These are phyloP conservation scores for Lepisosteus oculatus DNA, from an alignment of 2,113 vertebrate genomes.

Conservation along the genomic window DNA sequence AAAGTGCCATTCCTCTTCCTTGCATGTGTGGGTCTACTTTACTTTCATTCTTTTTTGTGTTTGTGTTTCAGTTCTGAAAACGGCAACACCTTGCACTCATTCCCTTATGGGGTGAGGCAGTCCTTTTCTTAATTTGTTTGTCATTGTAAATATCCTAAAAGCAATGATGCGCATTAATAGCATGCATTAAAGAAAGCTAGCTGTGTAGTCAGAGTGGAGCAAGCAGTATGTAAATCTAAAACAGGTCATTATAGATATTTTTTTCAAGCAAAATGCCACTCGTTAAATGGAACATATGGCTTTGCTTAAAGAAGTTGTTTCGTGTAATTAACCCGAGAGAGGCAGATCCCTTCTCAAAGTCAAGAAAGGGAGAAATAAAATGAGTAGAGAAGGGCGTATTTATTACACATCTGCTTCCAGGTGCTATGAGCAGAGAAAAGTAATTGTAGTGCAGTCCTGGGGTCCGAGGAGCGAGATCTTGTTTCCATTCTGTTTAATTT, in stretches of 20 bases:
- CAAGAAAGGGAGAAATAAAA: conserved; percentile 13
- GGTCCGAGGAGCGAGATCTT: neutral
- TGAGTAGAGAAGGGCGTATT: conserved; percentile 13
- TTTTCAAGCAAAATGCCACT: conserved; percentile 69
- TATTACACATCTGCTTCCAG: conserved; percentile 6
- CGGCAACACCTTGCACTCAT: no score
- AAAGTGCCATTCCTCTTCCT: no score
- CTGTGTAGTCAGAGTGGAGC: conserved; percentile 56
- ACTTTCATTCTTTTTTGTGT: no score
- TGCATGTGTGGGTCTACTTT: no score
- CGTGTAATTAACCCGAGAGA: conserved; percentile 52
- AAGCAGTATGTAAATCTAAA: conserved; percentile 54
- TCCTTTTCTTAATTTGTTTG: no score
- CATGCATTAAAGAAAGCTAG: conserved; percentile 52
- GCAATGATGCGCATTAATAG: conserved; percentile 49
- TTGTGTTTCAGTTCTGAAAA: no score
- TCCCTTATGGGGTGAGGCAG: no score
- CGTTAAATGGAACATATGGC: conserved; percentile 62
- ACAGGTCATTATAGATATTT: conserved; percentile 55
- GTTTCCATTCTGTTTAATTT: conserved; percentile 71
- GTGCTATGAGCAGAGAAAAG: neutral
- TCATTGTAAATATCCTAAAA: conserved; percentile 29
- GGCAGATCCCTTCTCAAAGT: conserved; percentile 41
- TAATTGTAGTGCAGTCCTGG: neutral
- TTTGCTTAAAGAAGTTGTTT: conserved; percentile 61